phyloP scores from a whole-genome alignment of 64 coral and sea anemone genomes.

The Montipora efflorescens region DNA sequence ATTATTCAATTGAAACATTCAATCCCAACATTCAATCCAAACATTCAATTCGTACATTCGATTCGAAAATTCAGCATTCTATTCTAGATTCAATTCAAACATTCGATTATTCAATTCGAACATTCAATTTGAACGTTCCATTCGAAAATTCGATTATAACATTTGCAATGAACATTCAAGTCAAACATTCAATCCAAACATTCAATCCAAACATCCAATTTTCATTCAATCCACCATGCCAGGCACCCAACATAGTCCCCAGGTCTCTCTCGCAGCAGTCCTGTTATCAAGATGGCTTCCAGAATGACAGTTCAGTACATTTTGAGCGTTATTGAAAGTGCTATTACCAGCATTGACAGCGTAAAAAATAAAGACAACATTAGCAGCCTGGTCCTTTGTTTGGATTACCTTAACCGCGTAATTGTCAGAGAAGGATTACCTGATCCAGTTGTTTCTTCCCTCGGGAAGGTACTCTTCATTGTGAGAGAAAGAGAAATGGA shows the following conservation, averaged over 20 bases:
- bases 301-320: constrained; percentile 10
- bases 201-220: neutral
- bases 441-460: too few species aligned
- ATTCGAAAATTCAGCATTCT: too few species aligned
- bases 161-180: neutral
- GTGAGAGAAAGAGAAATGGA: constrained; percentile 4
- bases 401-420: too few species aligned
- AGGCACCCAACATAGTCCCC: neutral
- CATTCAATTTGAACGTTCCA: too few species aligned
- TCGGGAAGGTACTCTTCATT: neutral
- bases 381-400: neutral
- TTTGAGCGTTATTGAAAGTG: constrained; percentile 27
- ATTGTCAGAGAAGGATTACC: too few species aligned
- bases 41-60: too few species aligned
- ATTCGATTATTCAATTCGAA: too few species aligned
- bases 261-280: neutral
- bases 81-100: too few species aligned
- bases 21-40: neutral
- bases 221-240: neutral
- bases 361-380: constrained; percentile 6
- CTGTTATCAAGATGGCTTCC: neutral
- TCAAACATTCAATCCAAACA: neutral
- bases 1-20: neutral
- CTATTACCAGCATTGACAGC: neutral
- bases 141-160: too few species aligned